phyloP scores from a whole-genome alignment of 1,140 invertebrate species.

The Zaprionus vittiger region DNA sequence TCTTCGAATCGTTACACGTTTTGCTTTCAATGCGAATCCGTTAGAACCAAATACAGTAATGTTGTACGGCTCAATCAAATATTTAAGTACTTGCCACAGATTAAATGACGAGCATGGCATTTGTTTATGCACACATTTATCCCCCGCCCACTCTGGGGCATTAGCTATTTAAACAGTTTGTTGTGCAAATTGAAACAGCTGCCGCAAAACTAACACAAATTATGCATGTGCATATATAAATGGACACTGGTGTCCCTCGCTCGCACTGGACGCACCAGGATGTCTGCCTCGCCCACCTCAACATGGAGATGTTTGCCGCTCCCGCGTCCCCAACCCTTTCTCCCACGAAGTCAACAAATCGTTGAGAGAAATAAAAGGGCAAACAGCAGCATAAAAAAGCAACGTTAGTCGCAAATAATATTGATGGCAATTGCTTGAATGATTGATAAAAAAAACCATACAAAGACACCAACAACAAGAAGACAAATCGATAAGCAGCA shows the following conservation, averaged over 20 bases:
- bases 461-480: slow-evolving; percentile 3
- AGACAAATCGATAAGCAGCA: slow-evolving; percentile 9
- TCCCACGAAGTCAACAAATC: background rate
- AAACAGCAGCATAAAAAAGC: background rate
- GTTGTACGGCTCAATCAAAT: background rate
- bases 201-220: slow-evolving; percentile 27
- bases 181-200: slow-evolving; percentile 40
- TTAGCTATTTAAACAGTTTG: slow-evolving; percentile 34
- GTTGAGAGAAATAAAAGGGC: background rate
- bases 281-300: background rate
- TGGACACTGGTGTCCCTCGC: slow-evolving; percentile 2
- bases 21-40: background rate
- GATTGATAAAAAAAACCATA: slow-evolving; percentile 9
- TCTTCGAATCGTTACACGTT: background rate
- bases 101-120: background rate
- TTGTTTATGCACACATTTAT: slow-evolving; percentile 11
- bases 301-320: background rate
- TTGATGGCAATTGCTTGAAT: slow-evolving; percentile 32
- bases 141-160: slow-evolving; percentile 1
- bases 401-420: slow-evolving; percentile 14
- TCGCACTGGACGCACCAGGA: background rate
- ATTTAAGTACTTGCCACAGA: slow-evolving; percentile 10
- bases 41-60: background rate
- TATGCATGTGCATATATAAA: slow-evolving; percentile 29
- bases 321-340: background rate